Evolutionary conservation across 2,113 vertebrate species (phyloP), one percentile per base, ranked within the genome.

Genomic region (Uria lomvia): DNA sequence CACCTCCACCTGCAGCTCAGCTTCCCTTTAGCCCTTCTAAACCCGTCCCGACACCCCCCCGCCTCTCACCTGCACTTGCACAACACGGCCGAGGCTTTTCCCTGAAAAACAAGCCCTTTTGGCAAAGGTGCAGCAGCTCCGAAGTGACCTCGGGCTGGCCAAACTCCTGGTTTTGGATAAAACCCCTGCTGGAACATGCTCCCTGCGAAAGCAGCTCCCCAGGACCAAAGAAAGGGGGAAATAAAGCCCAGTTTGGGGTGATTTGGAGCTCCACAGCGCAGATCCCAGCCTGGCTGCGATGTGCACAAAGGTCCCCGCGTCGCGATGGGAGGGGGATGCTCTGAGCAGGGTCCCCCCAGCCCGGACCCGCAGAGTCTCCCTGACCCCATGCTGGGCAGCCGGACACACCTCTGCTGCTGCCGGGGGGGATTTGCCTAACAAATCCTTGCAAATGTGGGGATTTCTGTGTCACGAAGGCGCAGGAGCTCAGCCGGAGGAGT

Each of bases 391-490:
- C 43, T 2, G 4, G 68, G 80, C 4, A 6, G 73, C 56, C 2
- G 3, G 38, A 45, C 1, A 10, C 45, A 26, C 60, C 73, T 49
- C 21, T 2, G 5, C 82, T 58, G 49, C 0, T 7, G n/a, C 50
- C 3, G 20, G 27, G 24, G 6, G 24, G 49, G n/a, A 95, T 97
- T 97, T 96, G 95, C 93, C 66, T 94, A 91, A 62, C 96, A 95
- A 96, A 94, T 94, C 75, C 67, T 82, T 92, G 92, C 92, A 90
- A 88, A 85, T 62, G 19, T 45, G 58, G 26, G 65, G 36, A 88
- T 79, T 86, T 88, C 70, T 63, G 85, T 24, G 58, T 17, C 71
- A 40, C 0, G 2, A 34, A 63, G 76, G 68, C 1, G 0, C 59
- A 74, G 79, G 79, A 59, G 62, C 91, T 70, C 43, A 59, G 93